Evolutionary conservation across 2,113 vertebrate genomes (phyloP).

Genomic region (Elanoides forficatus): DNA sequence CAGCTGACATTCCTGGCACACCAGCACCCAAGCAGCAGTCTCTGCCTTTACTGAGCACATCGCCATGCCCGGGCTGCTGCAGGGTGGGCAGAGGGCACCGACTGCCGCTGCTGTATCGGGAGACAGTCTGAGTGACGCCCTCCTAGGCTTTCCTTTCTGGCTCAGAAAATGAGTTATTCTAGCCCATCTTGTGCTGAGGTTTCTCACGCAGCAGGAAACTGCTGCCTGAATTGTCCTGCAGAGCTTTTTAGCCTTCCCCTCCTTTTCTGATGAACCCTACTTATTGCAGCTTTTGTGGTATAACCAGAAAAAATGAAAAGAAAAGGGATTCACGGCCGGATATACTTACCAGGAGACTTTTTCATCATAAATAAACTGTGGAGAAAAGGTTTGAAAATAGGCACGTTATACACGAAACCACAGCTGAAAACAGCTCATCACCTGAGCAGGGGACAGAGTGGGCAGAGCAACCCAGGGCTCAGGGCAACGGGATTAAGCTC

Average conservation of each 20-base stretch:
- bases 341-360: slow-evolving; percentile 92
- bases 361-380: slow-evolving; percentile 97
- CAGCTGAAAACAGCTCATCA: not conserved
- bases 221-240: not conserved
- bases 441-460: not conserved
- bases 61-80: too few relatives aligned
- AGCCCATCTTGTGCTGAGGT: not conserved
- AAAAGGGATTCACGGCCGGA: not conserved
- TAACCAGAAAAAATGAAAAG: not conserved
- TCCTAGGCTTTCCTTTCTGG: not conserved
- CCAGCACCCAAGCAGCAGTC: not conserved
- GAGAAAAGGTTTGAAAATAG: slow-evolving; percentile 35
- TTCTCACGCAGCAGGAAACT: not conserved
- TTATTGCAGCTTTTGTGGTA: not conserved
- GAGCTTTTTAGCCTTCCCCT: not conserved
- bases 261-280: not conserved
- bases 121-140: accelerated
- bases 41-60: not conserved
- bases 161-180: not conserved
- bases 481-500: not conserved
- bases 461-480: not conserved
- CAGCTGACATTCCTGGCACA: not conserved
- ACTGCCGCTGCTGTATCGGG: accelerated
- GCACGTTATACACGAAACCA: slow-evolving; percentile 4
- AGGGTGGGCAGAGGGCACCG: not conserved